These are phyloP conservation scores for Oreochromis aureus DNA, from an alignment of 2,113 vertebrate species.

Conservation along the genomic window DNA sequence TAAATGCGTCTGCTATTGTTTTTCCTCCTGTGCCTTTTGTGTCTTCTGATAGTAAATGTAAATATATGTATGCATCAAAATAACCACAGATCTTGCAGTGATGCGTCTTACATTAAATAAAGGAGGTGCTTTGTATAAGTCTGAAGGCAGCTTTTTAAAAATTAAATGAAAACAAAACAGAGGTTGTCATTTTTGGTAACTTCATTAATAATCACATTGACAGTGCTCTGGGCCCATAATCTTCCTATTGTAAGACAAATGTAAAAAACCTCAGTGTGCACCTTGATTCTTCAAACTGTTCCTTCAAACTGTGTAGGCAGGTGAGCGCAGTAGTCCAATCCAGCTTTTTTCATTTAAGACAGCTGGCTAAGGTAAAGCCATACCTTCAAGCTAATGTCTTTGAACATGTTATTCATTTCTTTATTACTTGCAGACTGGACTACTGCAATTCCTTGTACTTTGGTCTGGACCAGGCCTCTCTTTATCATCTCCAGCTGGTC, in stretches of 20 bases:
- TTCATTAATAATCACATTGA: not conserved
- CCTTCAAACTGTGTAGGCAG: not conserved
- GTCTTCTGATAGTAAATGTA: not conserved
- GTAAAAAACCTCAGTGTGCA: not conserved
- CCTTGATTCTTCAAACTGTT: not conserved
- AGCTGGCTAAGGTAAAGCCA: not conserved
- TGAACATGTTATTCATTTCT: not conserved
- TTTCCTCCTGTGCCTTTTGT: not conserved
- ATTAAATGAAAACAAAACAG: not conserved
- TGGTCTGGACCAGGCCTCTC: not conserved
- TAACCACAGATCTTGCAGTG: not conserved
- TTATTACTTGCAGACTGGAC: not conserved
- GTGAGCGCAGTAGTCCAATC: not conserved
- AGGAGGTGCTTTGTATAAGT: not conserved
- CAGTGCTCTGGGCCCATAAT: not conserved
- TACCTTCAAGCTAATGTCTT: not conserved
- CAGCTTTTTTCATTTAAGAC: not conserved
- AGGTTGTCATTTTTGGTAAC: not conserved
- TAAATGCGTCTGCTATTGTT: not conserved
- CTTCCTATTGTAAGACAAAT: not conserved
- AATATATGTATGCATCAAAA: not conserved
- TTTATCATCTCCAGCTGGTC: not conserved
- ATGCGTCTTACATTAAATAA: not conserved
- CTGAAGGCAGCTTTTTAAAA: rapidly evolving
- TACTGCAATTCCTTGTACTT: not conserved